These are phyloP conservation scores for Euura saliciscinereae DNA, from an alignment of 1,140 invertebrate species.

Conservation along the genomic window DNA sequence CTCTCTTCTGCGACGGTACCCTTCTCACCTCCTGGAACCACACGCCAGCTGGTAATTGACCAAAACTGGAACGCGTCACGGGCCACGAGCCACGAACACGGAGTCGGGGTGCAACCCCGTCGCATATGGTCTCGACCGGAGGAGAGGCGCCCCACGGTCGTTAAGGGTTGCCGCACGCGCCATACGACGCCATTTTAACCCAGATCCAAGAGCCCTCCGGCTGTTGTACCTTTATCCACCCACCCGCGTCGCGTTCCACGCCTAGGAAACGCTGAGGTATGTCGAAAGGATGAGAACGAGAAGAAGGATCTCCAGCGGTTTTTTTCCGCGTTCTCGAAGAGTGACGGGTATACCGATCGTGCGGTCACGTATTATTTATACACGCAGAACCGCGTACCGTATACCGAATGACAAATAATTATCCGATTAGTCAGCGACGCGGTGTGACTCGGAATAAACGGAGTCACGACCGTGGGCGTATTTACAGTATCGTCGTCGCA, in stretches of 20 bases:
- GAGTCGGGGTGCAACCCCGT: background rate
- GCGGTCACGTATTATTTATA: too few relatives aligned
- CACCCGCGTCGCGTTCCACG: background rate
- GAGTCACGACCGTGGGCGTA: too few relatives aligned
- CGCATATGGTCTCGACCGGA: background rate
- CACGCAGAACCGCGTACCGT: too few relatives aligned
- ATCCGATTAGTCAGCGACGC: too few relatives aligned
- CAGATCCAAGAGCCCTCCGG: background rate
- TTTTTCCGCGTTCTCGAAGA: too few relatives aligned
- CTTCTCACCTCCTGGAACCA: background rate
- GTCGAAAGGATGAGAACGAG: too few relatives aligned
- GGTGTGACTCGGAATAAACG: too few relatives aligned
- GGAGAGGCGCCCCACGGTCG: background rate
- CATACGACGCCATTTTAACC: conserved; percentile 1
- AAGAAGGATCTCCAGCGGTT: too few relatives aligned
- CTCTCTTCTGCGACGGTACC: background rate
- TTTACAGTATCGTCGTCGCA: too few relatives aligned
- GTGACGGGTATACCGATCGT: too few relatives aligned
- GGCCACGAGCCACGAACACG: background rate
- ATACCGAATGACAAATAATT: too few relatives aligned
- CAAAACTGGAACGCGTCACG: background rate
- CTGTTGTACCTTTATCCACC: background rate
- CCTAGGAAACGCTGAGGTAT: too few relatives aligned
- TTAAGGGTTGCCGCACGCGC: background rate
- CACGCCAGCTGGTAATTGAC: background rate